Conservation (phyloP, 2,797 vertebrate species). For the Sebastes baramenuke region DNA sequence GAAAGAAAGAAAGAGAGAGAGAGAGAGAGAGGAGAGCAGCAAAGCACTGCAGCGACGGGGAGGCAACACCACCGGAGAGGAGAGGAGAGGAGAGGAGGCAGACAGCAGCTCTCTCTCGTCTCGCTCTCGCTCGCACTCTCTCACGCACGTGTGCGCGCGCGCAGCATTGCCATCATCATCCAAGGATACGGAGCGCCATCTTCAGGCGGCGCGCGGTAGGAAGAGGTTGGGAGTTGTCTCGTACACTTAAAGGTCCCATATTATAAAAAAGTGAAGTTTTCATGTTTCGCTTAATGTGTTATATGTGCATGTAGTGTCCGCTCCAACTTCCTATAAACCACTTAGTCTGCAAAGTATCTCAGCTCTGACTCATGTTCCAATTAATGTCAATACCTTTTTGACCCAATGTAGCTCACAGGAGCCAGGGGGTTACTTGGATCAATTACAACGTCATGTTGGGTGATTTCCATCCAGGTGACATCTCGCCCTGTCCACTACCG, state of each 20-base stretch:
- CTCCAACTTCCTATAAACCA: not conserved
- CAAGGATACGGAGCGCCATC: slow-evolving; percentile 72
- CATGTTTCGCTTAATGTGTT: not conserved
- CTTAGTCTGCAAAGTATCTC: not conserved
- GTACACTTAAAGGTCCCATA: not conserved
- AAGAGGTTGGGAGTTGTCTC: slow-evolving; percentile 7
- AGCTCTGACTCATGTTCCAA: not conserved
- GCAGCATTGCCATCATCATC: not conserved
- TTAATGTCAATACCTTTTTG: not conserved
- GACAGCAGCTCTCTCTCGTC: slow-evolving; percentile 63
- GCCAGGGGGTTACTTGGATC: not conserved
- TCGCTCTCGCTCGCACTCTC: slow-evolving; percentile 27
- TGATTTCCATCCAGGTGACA: not conserved
- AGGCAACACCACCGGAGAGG: slow-evolving; percentile 65
- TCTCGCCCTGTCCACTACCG: not conserved
- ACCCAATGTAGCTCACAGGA: not conserved
- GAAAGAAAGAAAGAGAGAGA: slow-evolving; percentile 30
- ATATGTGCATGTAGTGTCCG: not conserved
- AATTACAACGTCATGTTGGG: not conserved
- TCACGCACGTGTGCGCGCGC: slow-evolving; percentile 27
- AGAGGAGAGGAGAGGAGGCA: slow-evolving; percentile 69
- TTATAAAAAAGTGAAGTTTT: too few species aligned
- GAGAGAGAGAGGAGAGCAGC: slow-evolving; percentile 43
- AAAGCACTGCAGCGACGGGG: slow-evolving; percentile 76
- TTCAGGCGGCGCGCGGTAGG: slow-evolving; percentile 33